Conservation (phyloP, 2,888 invertebrate species). For the Meteorus colon region DNA sequence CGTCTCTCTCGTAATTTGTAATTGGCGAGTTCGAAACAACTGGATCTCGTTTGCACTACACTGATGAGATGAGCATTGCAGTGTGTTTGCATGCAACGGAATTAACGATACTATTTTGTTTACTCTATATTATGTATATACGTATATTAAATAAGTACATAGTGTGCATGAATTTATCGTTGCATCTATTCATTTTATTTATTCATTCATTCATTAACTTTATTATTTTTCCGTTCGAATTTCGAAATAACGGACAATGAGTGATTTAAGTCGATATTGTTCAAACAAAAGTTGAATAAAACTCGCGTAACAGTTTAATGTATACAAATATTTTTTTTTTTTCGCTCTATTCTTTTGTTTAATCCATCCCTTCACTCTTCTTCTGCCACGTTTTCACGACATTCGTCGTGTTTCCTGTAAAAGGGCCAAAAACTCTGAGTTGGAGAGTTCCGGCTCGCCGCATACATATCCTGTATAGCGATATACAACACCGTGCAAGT, state of each 20-base stretch:
- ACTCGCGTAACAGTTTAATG: background rate
- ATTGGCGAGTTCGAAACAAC: constrained; percentile 38
- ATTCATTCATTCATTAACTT: too few relatives aligned
- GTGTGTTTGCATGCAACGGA: constrained; percentile 7
- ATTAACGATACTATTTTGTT: constrained; percentile 10
- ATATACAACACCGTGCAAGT: constrained; percentile 38
- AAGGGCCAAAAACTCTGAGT: constrained; percentile 17
- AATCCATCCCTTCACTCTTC: background rate
- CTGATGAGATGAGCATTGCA: constrained; percentile 32
- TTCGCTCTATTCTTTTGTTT: background rate
- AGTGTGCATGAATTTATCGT: too few relatives aligned
- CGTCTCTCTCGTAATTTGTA: constrained; percentile 34
- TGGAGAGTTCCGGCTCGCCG: constrained; percentile 31
- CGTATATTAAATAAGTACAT: background rate
- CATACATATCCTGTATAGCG: constrained; percentile 21
- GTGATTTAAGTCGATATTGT: too few relatives aligned
- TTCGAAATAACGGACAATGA: too few relatives aligned
- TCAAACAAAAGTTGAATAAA: background rate
- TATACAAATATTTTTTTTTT: background rate
- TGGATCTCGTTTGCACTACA: constrained; percentile 31
- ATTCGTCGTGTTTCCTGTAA: constrained; percentile 27
- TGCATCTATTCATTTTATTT: too few relatives aligned
- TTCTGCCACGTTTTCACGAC: constrained; percentile 20
- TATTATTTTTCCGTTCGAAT: too few relatives aligned
- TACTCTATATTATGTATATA: background rate